Conservation (phyloP, 2,797 vertebrate species). For the Bovichtus diacanthus region DNA sequence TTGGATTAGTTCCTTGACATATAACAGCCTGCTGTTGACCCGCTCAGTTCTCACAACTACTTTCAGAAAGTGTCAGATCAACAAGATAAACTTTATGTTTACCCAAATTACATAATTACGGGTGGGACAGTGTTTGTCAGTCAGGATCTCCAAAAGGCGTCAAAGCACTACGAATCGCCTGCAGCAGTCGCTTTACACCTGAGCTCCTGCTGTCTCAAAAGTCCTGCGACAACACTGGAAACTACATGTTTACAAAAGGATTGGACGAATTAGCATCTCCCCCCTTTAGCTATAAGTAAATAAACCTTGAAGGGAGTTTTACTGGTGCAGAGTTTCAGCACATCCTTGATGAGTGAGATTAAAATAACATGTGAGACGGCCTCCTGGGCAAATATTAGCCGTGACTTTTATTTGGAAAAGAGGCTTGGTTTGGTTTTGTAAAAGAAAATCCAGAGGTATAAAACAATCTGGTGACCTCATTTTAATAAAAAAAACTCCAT, state of each 20-base stretch:
- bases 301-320: conserved; percentile 53
- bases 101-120: neutral
- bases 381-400: conserved; percentile 78
- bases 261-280: conserved; percentile 45
- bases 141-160: neutral
- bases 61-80: conserved; percentile 8
- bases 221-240: conserved; percentile 31
- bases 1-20: conserved; percentile 47
- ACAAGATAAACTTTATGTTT: conserved; percentile 16
- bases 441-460: conserved; percentile 19
- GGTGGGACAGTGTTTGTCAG: conserved; percentile 38
- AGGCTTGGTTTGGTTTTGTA: conserved; percentile 63
- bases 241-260: conserved; percentile 72
- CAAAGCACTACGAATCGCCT: neutral
- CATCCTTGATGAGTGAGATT: conserved; percentile 78
- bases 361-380: conserved; percentile 62
- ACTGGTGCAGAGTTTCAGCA: conserved; percentile 62
- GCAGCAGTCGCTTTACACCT: conserved; percentile 10
- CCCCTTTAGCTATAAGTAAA: conserved; percentile 52
- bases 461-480: neutral
- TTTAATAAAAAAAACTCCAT: neutral
- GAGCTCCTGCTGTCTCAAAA: conserved; percentile 37
- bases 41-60: conserved; percentile 12
- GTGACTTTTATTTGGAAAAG: conserved; percentile 76
- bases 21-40: conserved; percentile 41